These are phyloP conservation scores for Apis laboriosa DNA, from an alignment of 1,140 invertebrate species.

Conservation along the genomic window DNA sequence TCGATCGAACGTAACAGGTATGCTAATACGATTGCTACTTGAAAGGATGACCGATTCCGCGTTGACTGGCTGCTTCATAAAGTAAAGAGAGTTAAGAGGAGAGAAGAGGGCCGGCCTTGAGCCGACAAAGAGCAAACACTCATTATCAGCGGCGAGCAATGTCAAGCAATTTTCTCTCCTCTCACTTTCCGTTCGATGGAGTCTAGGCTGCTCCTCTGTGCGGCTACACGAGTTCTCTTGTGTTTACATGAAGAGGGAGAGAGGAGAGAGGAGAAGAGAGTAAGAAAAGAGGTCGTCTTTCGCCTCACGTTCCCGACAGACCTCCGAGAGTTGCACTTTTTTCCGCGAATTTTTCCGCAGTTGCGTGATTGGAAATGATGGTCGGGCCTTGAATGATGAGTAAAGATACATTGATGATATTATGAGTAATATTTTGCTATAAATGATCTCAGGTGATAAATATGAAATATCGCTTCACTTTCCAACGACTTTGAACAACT, in stretches of 20 bases:
- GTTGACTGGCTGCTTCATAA: not conserved
- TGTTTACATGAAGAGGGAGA: not conserved
- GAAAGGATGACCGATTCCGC: not conserved
- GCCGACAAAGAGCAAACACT: conserved; percentile 69
- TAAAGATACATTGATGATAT: not conserved
- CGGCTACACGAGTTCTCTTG: not conserved
- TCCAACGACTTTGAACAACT: not conserved
- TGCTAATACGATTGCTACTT: not conserved
- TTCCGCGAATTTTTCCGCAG: not conserved
- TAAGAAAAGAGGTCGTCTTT: too few species aligned
- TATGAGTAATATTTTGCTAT: not conserved
- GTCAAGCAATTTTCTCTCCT: conserved; percentile 62
- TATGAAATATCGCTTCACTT: too few species aligned
- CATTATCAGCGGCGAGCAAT: conserved; percentile 70
- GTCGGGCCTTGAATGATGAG: not conserved
- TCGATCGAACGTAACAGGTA: not conserved
- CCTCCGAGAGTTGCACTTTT: not conserved
- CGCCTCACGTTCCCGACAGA: not conserved
- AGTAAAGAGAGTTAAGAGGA: too few species aligned
- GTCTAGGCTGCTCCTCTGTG: not conserved
- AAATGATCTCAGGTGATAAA: not conserved
- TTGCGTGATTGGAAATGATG: not conserved
- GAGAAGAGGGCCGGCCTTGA: conserved; percentile 58
- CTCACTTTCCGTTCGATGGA: conserved; percentile 54
- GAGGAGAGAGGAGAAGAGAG: not conserved